A percentile compares a stretch with the other conserved stretches of the same genome.
Evolutionary conservation across 2,888 invertebrate species (phyloP).

Genomic region (Tubulanus polymorphus): DNA sequence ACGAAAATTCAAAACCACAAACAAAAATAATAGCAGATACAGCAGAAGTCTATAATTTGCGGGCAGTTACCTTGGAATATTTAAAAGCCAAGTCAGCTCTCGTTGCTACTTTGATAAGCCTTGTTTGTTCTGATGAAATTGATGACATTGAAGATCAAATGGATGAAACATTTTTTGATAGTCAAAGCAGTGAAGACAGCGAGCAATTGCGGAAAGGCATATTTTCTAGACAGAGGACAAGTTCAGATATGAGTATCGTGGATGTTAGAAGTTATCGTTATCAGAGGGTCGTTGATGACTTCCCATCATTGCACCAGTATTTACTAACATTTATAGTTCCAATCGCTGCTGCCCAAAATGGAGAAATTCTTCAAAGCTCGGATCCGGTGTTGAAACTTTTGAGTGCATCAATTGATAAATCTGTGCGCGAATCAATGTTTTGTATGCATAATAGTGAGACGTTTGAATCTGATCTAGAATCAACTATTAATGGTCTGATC

Average conservation of each 20-base stretch:
- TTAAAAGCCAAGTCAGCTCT: conserved; percentile 38
- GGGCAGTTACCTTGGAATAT: conserved; percentile 39
- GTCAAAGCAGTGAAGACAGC: neutral
- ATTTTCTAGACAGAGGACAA: neutral
- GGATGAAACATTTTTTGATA: conserved; percentile 30
- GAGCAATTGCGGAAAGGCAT: neutral
- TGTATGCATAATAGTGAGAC: conserved; percentile 33
- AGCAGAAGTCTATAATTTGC: conserved; percentile 6
- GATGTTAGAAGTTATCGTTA: conserved; percentile 45
- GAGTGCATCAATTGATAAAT: conserved; percentile 33
- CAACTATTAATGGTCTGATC: conserved; percentile 29
- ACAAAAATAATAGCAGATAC: neutral
- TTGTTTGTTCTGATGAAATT: conserved; percentile 41
- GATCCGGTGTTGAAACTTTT: conserved; percentile 42
- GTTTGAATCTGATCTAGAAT: conserved; percentile 29
- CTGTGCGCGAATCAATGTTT: conserved; percentile 38
- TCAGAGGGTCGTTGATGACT: conserved; percentile 36
- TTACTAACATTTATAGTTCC: conserved; percentile 38
- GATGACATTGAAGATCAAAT: conserved; percentile 35
- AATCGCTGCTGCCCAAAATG: conserved; percentile 36
- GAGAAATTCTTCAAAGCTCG: conserved; percentile 30
- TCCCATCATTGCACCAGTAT: conserved; percentile 38
- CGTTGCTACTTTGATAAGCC: conserved; percentile 43
- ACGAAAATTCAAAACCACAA: conserved; percentile 7
- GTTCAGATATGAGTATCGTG: conserved; percentile 34